Base-by-base conservation (phyloP, 1,140 invertebrate species). In the Drosophila lacertosa region DNA sequence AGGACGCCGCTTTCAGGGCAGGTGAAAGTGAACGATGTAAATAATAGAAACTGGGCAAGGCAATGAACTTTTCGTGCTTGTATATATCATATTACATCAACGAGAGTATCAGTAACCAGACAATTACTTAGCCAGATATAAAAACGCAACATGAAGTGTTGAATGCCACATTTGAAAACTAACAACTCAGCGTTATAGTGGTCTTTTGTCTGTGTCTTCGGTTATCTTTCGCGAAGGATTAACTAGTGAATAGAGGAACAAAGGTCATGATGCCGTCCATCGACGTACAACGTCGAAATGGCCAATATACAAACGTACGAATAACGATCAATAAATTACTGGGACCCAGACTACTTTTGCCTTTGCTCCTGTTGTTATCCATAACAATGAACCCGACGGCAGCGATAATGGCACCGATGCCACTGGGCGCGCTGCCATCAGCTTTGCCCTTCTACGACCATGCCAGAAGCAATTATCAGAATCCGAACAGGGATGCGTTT, bases 241-340 rank as follows among this genome's bases (percentile, higher is more conserved):
- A 57, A 15, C 26, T 18, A 18, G 26, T 33, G 16, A 29, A 37
- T 32, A n/a, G 13, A 3, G 35, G 45, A 53, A 50, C 26, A 39
- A 39, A 39, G 4, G 5, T 6, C 58, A 74, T 80, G 77, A 35
- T 22, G 59, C 16, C 24, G 42, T 32, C 42, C 18, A 59, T 42
- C n/a, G 35, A 37, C 39, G 44, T 16, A 50, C 62, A 62, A 20
- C 40, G 45, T 47, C 63, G 37, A 51, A 59, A 53, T 60, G 29
- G 45, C 20, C 62, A 42, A 44, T 15, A 40, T 51, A 68, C 69
- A 57, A 65, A 72, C 45, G 58, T 71, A 65, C 66, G 70, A 78
- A 72, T 88, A 88, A 78, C 68, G 78, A 82, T 88, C 82, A 78
- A 88, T 88, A 74, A 68, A 72, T 78, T 88, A 67, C 63, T 71